These are phyloP conservation scores for Eulimnadia texana DNA, from an alignment of 1,140 invertebrate genomes.

Conservation along the genomic window DNA sequence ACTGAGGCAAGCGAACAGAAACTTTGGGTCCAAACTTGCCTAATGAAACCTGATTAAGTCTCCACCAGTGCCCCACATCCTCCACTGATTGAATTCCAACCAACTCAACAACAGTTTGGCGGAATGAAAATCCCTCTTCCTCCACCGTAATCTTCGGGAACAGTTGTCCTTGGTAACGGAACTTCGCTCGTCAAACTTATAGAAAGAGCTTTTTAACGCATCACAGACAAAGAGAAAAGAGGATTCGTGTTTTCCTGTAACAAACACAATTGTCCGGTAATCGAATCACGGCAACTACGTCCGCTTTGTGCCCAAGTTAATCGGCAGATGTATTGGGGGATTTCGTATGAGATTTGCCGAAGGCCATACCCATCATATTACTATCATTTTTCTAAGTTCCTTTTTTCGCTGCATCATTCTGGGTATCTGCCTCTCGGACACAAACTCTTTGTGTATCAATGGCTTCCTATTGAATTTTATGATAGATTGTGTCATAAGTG, in stretches of 20 bases:
- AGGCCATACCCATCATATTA: not conserved
- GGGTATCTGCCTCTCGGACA: no score
- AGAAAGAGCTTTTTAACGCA: not conserved
- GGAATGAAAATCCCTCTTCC: not conserved
- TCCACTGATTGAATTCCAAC: not conserved
- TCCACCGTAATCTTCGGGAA: not conserved
- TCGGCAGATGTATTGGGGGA: not conserved
- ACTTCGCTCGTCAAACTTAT: not conserved
- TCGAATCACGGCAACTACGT: not conserved
- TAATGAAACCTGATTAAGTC: not conserved
- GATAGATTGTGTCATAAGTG: not conserved
- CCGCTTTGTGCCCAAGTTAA: not conserved
- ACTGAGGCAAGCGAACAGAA: no score
- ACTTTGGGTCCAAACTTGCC: not conserved
- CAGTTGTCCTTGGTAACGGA: not conserved
- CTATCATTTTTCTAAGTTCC: not conserved
- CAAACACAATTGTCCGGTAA: not conserved
- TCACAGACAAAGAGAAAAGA: not conserved
- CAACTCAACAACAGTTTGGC: not conserved
- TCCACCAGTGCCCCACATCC: not conserved
- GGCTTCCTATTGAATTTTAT: not conserved
- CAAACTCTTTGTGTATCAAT: no score
- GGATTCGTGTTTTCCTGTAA: not conserved
- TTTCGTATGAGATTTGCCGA: not conserved
- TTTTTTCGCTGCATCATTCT: not conserved